Evolutionary conservation across 2,888 invertebrate species (phyloP).

Genomic region (Thecophora atra): DNA sequence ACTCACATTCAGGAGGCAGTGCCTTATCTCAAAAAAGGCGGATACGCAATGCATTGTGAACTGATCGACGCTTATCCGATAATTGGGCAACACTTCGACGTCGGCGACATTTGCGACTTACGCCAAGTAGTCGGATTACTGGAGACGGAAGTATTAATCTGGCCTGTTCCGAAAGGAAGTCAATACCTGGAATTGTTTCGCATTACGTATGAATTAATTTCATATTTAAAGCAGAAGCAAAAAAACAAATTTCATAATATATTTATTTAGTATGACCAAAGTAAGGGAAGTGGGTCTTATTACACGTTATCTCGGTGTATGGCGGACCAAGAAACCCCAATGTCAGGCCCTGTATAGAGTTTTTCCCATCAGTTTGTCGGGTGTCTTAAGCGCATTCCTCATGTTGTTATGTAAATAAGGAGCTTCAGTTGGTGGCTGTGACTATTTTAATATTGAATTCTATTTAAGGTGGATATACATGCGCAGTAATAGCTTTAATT

Average conservation of each 20-base stretch:
- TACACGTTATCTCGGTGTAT: constrained; percentile 29
- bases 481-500: constrained; percentile 22
- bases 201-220: constrained; percentile 53
- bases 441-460: not conserved
- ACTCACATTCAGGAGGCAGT: constrained; percentile 61
- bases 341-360: constrained; percentile 41
- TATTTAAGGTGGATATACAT: constrained; percentile 24
- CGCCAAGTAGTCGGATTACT: constrained; percentile 58
- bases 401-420: constrained; percentile 37
- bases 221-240: not conserved
- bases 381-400: constrained; percentile 40
- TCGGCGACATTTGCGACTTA: constrained; percentile 66
- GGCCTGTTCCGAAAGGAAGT: constrained; percentile 65
- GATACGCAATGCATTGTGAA: constrained; percentile 68
- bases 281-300: constrained; percentile 39
- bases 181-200: constrained; percentile 63
- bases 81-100: constrained; percentile 64
- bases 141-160: constrained; percentile 58
- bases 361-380: constrained; percentile 40
- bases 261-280: constrained; percentile 38
- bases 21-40: constrained; percentile 64
- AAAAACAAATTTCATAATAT: too few relatives aligned
- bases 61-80: constrained; percentile 65
- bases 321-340: constrained; percentile 37
- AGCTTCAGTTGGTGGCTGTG: not conserved